phyloP scores from a whole-genome alignment of 2,888 invertebrate species.

The Elysia crispata region DNA sequence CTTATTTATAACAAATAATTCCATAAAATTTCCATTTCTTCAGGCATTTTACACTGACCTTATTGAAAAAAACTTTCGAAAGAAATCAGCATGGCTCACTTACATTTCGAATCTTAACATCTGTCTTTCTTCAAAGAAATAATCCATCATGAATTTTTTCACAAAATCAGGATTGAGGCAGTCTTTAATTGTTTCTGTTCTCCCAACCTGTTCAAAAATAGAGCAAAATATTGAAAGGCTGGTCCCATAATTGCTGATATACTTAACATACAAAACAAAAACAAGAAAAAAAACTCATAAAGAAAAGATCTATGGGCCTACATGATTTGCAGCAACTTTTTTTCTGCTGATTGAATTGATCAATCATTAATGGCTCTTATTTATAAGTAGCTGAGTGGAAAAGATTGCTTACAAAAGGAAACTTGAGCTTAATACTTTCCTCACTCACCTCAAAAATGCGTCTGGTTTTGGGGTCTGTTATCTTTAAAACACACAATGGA shows the following conservation, averaged over 20 bases:
- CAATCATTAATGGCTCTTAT: too few relatives aligned
- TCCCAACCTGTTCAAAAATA: slow-evolving; percentile 73
- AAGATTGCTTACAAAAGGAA: too few relatives aligned
- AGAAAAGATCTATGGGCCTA: neutral
- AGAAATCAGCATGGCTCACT: slow-evolving; percentile 27
- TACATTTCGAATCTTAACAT: slow-evolving; percentile 68
- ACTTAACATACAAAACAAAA: too few relatives aligned
- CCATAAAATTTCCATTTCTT: too few relatives aligned
- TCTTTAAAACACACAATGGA: slow-evolving; percentile 79
- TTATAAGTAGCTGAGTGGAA: too few relatives aligned
- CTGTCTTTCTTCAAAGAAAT: slow-evolving; percentile 74
- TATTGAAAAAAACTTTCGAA: too few relatives aligned
- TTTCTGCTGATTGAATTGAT: neutral
- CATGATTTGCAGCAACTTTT: neutral
- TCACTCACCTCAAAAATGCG: slow-evolving; percentile 34
- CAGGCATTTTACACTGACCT: too few relatives aligned
- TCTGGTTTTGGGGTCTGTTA: slow-evolving; percentile 30
- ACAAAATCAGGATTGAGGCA: slow-evolving; percentile 81
- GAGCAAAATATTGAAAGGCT: neutral
- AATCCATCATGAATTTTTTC: slow-evolving; percentile 73
- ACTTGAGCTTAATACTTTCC: too few relatives aligned
- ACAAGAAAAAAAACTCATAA: neutral
- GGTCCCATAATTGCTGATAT: too few relatives aligned
- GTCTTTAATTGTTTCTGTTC: slow-evolving; percentile 80
- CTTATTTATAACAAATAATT: too few relatives aligned